phyloP scores from a whole-genome alignment of 1,140 invertebrate genomes.

The Holotrichia oblita region DNA sequence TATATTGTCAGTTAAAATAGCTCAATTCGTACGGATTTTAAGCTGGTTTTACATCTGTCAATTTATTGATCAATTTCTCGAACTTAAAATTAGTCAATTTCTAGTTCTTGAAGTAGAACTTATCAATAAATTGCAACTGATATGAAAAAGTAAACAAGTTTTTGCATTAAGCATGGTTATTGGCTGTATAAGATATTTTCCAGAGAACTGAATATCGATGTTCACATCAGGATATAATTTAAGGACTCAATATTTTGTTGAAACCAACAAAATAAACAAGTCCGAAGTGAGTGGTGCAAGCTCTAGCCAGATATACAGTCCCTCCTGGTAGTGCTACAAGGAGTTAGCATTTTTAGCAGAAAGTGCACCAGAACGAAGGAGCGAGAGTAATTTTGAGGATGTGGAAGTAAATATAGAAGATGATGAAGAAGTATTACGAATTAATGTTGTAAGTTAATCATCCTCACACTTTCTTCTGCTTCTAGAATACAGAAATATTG shows the following conservation, averaged over 20 bases:
- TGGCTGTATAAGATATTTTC: too few species aligned
- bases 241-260: neutral
- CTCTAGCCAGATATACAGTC: neutral
- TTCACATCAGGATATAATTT: neutral
- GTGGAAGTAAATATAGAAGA: neutral
- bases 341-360: neutral
- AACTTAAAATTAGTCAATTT: too few species aligned
- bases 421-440: neutral
- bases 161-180: too few species aligned
- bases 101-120: too few species aligned
- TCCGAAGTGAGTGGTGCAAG: neutral
- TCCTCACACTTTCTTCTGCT: neutral
- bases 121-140: too few species aligned
- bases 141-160: too few species aligned
- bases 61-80: too few species aligned
- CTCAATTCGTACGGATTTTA: too few species aligned
- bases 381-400: neutral
- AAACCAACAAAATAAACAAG: neutral
- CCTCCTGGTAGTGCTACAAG: neutral
- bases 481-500: neutral
- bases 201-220: too few species aligned
- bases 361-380: neutral
- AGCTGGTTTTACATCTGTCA: too few species aligned
- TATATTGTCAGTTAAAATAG: too few species aligned
- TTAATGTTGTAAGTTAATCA: neutral